Percentiles rank a stretch among this genome's conserved stretches.
Evolutionary conservation across 1,140 invertebrate species (phyloP).

Genomic region (Papilio dardanus): DNA sequence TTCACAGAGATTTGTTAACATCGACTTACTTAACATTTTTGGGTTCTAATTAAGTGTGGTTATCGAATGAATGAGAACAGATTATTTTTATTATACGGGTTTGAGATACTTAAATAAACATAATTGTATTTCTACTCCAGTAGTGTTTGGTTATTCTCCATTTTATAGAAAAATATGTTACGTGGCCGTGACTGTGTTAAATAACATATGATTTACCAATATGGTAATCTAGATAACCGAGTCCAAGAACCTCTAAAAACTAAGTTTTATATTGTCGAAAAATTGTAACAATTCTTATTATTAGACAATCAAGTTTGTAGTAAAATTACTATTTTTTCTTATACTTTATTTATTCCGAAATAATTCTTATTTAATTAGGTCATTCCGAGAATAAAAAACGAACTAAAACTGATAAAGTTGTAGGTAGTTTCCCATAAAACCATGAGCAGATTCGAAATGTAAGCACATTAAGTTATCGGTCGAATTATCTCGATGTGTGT

Average conservation of each 20-base stretch:
- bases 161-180: neutral
- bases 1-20: no score
- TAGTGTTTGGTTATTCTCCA: neutral
- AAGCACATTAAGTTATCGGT: constrained; percentile 80
- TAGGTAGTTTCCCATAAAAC: constrained; percentile 79
- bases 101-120: neutral
- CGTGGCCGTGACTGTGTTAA: neutral
- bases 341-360: neutral
- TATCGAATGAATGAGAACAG: neutral
- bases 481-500: constrained; percentile 78
- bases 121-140: neutral
- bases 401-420: constrained; percentile 54
- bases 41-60: neutral
- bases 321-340: neutral
- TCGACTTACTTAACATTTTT: no score
- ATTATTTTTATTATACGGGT: neutral
- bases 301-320: neutral
- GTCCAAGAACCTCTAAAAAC: neutral
- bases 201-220: neutral
- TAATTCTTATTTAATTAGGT: constrained; percentile 31
- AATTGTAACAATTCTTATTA: neutral
- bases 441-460: constrained; percentile 81
- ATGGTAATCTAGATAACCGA: neutral
- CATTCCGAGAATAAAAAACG: neutral
- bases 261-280: neutral